Percentiles rank a stretch among this genome's conserved stretches.
Conservation (phyloP, 2,888 invertebrate species). For the Marronus borbonicus region DNA sequence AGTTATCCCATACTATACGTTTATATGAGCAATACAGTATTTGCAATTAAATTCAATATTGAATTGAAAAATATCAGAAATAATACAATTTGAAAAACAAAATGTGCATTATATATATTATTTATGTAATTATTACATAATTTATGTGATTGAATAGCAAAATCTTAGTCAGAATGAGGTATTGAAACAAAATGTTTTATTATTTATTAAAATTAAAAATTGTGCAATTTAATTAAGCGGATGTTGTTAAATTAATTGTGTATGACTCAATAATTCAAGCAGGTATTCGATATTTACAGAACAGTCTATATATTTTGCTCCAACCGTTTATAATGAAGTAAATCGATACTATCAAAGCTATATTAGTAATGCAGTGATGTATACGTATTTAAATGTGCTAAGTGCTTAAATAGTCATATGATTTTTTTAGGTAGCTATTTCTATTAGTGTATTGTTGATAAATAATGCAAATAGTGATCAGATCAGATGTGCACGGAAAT, state of each 20-base stretch:
- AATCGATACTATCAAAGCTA: no score
- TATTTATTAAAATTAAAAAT: constrained; percentile 1
- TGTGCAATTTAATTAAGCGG: neutral
- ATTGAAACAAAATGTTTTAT: neutral
- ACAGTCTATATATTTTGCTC: neutral
- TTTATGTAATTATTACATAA: constrained; percentile 2
- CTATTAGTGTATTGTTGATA: no score
- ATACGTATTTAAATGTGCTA: no score
- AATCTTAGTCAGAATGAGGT: neutral
- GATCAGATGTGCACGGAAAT: no score
- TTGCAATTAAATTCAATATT: constrained; percentile 20
- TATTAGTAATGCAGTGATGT: no score
- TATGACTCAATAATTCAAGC: neutral
- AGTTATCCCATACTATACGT: constrained; percentile 12
- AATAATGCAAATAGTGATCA: no score
- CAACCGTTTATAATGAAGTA: no score
- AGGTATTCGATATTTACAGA: constrained; percentile 1
- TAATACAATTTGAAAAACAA: constrained; percentile 9
- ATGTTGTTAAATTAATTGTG: neutral
- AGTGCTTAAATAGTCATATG: no score
- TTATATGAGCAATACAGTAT: constrained; percentile 26
- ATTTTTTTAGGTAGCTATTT: no score
- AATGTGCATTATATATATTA: neutral
- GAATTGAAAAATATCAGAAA: constrained; percentile 11
- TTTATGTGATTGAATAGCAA: neutral